These are phyloP conservation scores for Ivindomyrus marchei DNA, from an alignment of 2,113 vertebrate species.

Conservation along the genomic window DNA sequence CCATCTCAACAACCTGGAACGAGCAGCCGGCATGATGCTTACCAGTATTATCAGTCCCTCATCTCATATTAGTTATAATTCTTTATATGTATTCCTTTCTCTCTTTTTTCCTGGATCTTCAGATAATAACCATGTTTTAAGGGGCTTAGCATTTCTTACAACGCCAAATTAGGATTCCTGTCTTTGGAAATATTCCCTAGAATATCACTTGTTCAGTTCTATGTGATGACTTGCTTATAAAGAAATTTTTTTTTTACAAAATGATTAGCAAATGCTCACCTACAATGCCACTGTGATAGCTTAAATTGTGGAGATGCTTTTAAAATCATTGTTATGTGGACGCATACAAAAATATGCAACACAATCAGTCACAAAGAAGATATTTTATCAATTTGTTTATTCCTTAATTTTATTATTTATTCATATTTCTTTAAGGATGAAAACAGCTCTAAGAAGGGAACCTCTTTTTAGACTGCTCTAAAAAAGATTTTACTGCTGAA, in stretches of 20 bases:
- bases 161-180: neutral
- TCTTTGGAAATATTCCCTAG: neutral
- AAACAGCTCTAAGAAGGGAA: constrained; percentile 45
- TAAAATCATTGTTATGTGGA: neutral
- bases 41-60: neutral
- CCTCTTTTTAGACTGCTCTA: constrained; percentile 51
- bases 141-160: neutral
- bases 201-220: neutral
- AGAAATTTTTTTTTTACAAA: neutral
- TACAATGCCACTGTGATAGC: neutral
- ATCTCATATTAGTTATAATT: neutral
- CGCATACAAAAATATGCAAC: neutral
- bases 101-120: neutral
- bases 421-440: neutral
- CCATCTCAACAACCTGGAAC: constrained; percentile 6
- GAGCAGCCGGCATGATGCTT: neutral
- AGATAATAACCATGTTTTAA: neutral
- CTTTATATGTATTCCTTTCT: neutral
- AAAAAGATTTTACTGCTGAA: constrained; percentile 54
- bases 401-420: neutral
- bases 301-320: neutral
- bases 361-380: neutral
- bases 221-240: neutral
- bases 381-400: neutral
- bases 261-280: neutral